Evolutionary conservation across 2,888 invertebrate species (phyloP), one percentile per base, ranked within the genome.

Genomic region (Tetramorium bicarinatum): DNA sequence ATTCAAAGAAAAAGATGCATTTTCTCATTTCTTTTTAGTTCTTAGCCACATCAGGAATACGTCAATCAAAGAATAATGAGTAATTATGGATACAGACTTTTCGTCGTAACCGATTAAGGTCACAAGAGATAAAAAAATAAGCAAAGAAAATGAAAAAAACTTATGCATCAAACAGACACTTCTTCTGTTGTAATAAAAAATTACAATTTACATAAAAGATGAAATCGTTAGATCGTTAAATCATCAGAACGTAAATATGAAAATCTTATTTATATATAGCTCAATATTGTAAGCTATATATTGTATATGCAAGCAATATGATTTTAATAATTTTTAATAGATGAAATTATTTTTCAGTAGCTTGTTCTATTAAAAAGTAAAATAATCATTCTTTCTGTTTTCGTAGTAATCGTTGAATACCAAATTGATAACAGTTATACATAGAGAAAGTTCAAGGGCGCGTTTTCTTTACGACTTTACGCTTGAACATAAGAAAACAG

Each of bases 361-460:
- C 0, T 21, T 47, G 21, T n/a, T 38, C 44, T 62, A 47, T 49
- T 62, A 34, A 64, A 52, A 15, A 11, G 0, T 64, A 18, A 47
- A 62, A 76, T 3, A 3, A 21, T 62, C 7, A 9, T 76, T 25
- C 3, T 2, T 25, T 52, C 52, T 21, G n/a, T 64, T 64, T 64
- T 38, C 52, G 38, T 29, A 52, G 21, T 8, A 62, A 62, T 47
- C 21, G 9, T 18, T 62, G 13, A n/a, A 9, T 1, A 25, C 0
- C 18, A 49, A 76, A 64, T 67, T 67, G 8, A 64, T 62, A 47
- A n/a, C 34, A 9, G 18, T 34, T 34, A 4, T 21, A 13, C 13
- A 29, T n/a, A 21, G 21, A 62, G 34, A 64, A 66, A 66, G 41
- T 77, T 66, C 54, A 77, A 67, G 54, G 77, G 7, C 41, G 25